phyloP scores from a whole-genome alignment of 2,113 vertebrate genomes.

The Lagopus muta region DNA sequence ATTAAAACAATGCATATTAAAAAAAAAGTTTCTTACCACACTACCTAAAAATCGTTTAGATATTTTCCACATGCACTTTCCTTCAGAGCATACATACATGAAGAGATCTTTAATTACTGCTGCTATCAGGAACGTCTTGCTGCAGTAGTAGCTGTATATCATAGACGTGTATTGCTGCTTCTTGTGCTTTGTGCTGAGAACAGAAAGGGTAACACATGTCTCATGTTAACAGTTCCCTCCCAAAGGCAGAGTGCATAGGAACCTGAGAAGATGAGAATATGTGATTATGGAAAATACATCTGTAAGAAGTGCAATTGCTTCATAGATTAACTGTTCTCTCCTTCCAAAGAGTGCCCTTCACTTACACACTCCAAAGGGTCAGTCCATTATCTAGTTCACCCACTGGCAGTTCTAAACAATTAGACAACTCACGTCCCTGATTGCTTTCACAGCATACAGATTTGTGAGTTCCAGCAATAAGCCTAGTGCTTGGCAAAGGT shows the following conservation, averaged over 20 bases:
- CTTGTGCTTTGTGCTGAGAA: background rate
- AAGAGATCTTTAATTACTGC: background rate
- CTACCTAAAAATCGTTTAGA: background rate
- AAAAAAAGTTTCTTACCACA: constrained; percentile 25
- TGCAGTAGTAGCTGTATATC: background rate
- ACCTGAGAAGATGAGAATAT: constrained; percentile 28
- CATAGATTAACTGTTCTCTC: background rate
- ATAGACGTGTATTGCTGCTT: background rate
- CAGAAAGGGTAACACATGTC: background rate
- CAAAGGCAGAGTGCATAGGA: constrained; percentile 28
- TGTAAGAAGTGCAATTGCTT: background rate
- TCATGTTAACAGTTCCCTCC: constrained; percentile 25
- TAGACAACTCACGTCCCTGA: background rate
- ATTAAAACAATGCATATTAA: background rate
- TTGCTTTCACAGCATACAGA: background rate
- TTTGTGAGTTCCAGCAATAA: background rate
- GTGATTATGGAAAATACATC: constrained; percentile 36
- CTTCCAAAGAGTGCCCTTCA: background rate
- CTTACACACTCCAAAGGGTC: background rate
- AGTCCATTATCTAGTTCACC: background rate
- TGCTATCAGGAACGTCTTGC: background rate
- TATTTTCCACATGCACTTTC: background rate
- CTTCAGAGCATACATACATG: background rate
- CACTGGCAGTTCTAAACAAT: background rate
- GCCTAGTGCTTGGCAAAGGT: background rate